A percentile compares a stretch with the other conserved stretches of the same genome.
Conservation (phyloP, 2,888 invertebrate genomes). For the Agrotis exclamationis region DNA sequence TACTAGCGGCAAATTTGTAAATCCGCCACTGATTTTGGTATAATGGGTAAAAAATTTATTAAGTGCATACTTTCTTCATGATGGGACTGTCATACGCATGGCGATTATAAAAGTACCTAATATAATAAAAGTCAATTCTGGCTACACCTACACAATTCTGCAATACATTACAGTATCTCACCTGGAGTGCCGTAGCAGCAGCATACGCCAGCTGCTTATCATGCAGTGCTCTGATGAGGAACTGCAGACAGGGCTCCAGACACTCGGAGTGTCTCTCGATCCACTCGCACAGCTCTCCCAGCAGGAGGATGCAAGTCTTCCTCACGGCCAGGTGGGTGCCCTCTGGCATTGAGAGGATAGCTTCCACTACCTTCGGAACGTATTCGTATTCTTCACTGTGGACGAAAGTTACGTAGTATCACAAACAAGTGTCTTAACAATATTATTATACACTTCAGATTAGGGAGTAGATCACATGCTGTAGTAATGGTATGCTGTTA, state of each 20-base stretch:
- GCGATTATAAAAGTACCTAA: too few species aligned
- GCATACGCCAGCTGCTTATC: slow-evolving; percentile 94
- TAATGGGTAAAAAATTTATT: too few species aligned
- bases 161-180: slow-evolving; percentile 44
- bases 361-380: slow-evolving; percentile 98
- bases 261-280: slow-evolving; percentile 96
- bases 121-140: too few species aligned
- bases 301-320: slow-evolving; percentile 96
- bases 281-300: slow-evolving; percentile 99
- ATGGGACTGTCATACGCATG: too few species aligned
- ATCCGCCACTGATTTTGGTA: too few species aligned
- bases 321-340: slow-evolving; percentile 96
- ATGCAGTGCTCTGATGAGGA: slow-evolving; percentile 92
- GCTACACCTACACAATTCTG: too few species aligned
- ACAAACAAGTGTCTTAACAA: too few species aligned
- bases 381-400: slow-evolving; percentile 96
- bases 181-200: slow-evolving; percentile 96
- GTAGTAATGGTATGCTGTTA: background rate
- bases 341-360: slow-evolving; percentile 96
- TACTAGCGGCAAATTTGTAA: too few species aligned
- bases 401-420: background rate
- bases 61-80: too few species aligned
- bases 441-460: background rate
- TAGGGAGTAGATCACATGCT: background rate
- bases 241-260: slow-evolving; percentile 95